Evolutionary conservation across 2,113 vertebrate species (phyloP).

Genomic region (Pipra filicauda): DNA sequence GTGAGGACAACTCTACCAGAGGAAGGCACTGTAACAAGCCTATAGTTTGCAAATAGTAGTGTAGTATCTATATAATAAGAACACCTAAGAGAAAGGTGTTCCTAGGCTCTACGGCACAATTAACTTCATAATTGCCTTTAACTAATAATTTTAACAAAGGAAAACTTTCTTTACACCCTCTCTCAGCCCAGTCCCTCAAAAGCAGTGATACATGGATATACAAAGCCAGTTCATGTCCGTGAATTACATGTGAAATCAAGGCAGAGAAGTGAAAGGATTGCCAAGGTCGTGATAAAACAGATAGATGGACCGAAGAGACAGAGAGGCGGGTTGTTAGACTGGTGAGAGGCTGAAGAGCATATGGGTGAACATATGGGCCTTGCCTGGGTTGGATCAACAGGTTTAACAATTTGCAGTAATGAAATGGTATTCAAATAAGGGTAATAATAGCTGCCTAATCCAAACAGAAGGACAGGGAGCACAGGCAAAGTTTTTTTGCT

Average conservation of each 20-base stretch:
- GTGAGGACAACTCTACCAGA: not conserved
- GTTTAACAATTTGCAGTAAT: not conserved
- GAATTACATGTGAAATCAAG: not conserved
- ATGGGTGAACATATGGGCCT: not conserved
- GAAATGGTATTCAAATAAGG: not conserved
- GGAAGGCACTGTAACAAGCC: not conserved
- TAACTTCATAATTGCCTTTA: not conserved
- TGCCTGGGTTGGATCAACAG: not conserved
- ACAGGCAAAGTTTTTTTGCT: not conserved
- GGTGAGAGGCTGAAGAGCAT: not conserved
- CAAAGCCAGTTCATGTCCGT: rapidly evolving
- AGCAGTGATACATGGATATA: not conserved
- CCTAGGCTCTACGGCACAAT: not conserved
- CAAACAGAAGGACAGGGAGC: not conserved
- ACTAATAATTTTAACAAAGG: not conserved
- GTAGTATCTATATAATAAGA: not conserved
- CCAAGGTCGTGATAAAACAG: not conserved
- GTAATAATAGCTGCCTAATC: not conserved
- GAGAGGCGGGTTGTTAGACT: not conserved
- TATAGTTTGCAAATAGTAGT: not conserved
- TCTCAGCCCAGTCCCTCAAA: not conserved
- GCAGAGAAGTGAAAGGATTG: not conserved
- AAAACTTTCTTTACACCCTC: not conserved
- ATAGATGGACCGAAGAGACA: not conserved
- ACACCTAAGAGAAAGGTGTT: not conserved